Conservation (phyloP, 2,113 vertebrate species). For the Progne subis region DNA sequence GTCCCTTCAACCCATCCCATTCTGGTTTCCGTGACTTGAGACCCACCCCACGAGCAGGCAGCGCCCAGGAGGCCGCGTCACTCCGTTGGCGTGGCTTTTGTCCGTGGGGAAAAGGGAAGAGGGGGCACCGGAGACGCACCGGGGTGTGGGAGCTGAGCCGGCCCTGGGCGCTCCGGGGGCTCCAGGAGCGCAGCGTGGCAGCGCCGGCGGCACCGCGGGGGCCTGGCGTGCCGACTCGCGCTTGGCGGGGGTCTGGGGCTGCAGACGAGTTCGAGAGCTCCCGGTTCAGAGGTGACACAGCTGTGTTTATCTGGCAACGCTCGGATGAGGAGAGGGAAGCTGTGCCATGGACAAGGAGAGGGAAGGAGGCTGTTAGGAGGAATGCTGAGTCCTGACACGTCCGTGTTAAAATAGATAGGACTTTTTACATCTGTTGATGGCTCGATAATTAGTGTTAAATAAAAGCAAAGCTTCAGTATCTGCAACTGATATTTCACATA, state of each 20-base stretch:
- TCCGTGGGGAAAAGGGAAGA: not conserved
- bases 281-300: not conserved
- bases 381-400: not conserved
- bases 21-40: no score
- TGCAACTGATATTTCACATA: constrained; percentile 11
- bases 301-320: not conserved
- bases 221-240: no score
- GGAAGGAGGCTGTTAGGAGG: not conserved
- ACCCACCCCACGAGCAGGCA: not conserved
- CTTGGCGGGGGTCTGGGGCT: not conserved
- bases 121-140: not conserved
- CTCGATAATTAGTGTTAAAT: constrained; percentile 62
- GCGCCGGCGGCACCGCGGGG: not conserved
- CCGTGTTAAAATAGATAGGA: not conserved
- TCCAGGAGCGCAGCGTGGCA: not conserved
- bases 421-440: constrained; percentile 28
- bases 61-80: accelerated
- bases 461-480: constrained; percentile 38
- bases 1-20: not conserved
- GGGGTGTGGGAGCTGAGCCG: accelerated
- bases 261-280: not conserved
- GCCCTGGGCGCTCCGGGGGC: not conserved
- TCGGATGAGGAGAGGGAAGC: not conserved
- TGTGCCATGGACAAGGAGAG: not conserved
- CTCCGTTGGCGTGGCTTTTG: accelerated